Conservation (phyloP, 2,888 invertebrate genomes). For the Drosophila greeni region DNA sequence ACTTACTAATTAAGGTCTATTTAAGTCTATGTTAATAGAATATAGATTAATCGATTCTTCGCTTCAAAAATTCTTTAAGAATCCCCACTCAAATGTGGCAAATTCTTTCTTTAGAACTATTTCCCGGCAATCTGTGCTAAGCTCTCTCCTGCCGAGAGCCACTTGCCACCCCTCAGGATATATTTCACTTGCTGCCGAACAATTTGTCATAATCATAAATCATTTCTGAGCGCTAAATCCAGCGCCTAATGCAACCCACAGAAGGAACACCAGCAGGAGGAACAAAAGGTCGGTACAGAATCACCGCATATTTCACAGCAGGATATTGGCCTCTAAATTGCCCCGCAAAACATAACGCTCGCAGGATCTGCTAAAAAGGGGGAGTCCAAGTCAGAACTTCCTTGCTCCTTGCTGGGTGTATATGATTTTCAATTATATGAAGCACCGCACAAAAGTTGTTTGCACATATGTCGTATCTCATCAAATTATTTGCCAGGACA, state of each 20-base stretch:
- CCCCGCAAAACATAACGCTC: constrained; percentile 69
- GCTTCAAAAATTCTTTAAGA: neutral
- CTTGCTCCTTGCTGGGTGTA: constrained; percentile 29
- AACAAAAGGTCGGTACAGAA: constrained; percentile 50
- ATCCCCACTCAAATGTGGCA: neutral
- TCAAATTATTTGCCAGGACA: constrained; percentile 78
- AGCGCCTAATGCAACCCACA: constrained; percentile 59
- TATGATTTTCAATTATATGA: constrained; percentile 78
- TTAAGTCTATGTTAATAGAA: neutral
- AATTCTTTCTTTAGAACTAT: neutral
- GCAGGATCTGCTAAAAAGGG: constrained; percentile 12
- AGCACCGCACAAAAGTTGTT: constrained; percentile 75
- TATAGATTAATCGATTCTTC: no score
- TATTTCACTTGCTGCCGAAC: constrained; percentile 56
- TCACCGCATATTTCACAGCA: constrained; percentile 77
- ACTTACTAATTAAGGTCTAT: neutral
- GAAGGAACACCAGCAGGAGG: constrained; percentile 25
- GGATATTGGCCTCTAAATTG: constrained; percentile 78
- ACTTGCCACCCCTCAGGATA: constrained; percentile 9
- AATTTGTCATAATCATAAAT: constrained; percentile 76
- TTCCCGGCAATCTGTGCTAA: constrained; percentile 1
- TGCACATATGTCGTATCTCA: constrained; percentile 79
- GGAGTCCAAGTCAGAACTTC: constrained; percentile 7
- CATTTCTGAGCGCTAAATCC: constrained; percentile 72
- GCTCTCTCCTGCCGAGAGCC: constrained; percentile 1